Conservation (phyloP, 2,113 vertebrate species). For the Centropristis striata region DNA sequence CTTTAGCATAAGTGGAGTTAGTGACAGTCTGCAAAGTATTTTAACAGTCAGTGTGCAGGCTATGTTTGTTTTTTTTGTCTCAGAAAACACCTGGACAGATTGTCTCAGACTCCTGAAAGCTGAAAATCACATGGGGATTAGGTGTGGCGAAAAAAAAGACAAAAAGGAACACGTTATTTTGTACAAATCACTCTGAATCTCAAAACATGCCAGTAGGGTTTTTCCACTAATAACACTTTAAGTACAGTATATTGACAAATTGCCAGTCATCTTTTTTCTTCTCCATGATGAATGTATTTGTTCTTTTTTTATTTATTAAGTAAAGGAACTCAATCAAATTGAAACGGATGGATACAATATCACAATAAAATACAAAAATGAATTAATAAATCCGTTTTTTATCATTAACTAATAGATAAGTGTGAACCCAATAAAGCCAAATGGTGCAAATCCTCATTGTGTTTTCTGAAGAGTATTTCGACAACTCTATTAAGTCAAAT, state of each 20-base stretch:
- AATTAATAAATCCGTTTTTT: background rate
- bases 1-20: background rate
- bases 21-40: background rate
- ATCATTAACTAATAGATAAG: background rate
- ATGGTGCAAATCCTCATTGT: background rate
- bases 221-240: no score
- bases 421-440: no score
- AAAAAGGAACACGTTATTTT: background rate
- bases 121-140: background rate
- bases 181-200: background rate
- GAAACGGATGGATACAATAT: background rate
- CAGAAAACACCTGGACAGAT: background rate
- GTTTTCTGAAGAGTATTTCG: background rate
- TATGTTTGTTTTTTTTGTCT: background rate
- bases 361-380: background rate
- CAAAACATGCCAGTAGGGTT: background rate
- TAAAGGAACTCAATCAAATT: background rate
- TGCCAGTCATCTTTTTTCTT: background rate
- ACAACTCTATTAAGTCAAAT: background rate
- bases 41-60: background rate
- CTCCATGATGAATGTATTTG: background rate
- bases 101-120: background rate
- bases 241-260: background rate
- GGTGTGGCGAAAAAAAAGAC: background rate
- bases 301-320: background rate